Base-by-base conservation (phyloP, 2,797 vertebrate species). In the Centropyge bicolor region DNA sequence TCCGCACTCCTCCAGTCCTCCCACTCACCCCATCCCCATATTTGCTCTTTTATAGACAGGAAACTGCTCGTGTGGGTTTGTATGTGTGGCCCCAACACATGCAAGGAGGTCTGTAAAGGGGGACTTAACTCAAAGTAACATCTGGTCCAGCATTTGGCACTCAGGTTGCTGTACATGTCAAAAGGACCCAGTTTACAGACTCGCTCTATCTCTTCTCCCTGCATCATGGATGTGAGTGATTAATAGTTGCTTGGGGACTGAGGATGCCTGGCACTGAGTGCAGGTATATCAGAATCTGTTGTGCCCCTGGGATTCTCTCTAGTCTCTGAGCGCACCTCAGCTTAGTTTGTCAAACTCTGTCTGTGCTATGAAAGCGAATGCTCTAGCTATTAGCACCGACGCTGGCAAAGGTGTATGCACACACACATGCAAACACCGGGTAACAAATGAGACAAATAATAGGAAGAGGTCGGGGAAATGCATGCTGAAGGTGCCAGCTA, bases 361-460 rank as follows among this genome's bases (percentile, higher is more conserved):
- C 41, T 76, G 59, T 36, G 64, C 82, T 83, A 38, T 75, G 59
- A 86, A 87, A 76, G 71, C 46, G 9, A 81, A 78, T 80, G 83
- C 75, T 67, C 59, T 69, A 63, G 82, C 63, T 84, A 72, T 87
- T 90, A 86, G 81, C 80, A 49, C 60, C 40, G 68, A 70, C 35
- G 74, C 76, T 78, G 80, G 74, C 74, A 76, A 64, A 84, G 59
- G 60, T 89, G 78, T 70, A 74, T 12, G 13, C 54, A 66, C 74
- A 72, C 63, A 43, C 67, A 69, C 69, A 62, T 31, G 35, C 46
- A 79, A 83, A 83, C 55, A 66, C 38, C 6, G 72, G 55, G 56
- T 81, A 80, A 78, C 79, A 84, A 89, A 85, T 82, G 62, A 85
- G 76, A 86, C 55, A 64, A 83, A 84, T 84, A 86, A 86, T 70